Evolutionary conservation across 2,888 invertebrate genomes (phyloP).

Genomic region (Arge pagana): DNA sequence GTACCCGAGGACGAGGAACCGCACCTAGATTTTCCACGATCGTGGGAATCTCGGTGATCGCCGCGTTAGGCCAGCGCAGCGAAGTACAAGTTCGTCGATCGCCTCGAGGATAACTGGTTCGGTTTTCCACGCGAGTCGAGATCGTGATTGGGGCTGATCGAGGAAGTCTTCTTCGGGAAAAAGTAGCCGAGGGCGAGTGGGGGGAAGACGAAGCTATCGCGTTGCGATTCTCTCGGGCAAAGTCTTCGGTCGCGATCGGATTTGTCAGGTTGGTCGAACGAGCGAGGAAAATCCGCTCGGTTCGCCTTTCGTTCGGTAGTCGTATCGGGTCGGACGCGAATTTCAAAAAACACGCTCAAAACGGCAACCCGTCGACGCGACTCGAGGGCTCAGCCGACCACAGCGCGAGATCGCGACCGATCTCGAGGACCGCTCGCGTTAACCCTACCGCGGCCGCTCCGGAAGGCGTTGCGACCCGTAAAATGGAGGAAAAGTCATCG

Average conservation of each 20-base stretch:
- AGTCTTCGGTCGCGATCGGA: conserved; percentile 47
- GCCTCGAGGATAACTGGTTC: too few species aligned
- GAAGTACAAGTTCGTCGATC: too few species aligned
- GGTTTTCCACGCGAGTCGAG: conserved; percentile 5
- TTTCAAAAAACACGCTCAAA: conserved; percentile 57
- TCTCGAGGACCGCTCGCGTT: conserved; percentile 40
- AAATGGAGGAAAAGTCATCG: conserved; percentile 57
- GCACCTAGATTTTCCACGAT: too few species aligned
- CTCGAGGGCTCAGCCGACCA: conserved; percentile 56
- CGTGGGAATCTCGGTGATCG: too few species aligned
- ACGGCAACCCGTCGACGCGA: conserved; percentile 58
- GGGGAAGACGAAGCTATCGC: too few species aligned
- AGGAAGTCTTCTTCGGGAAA: conserved; percentile 33
- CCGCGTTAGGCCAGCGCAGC: too few species aligned
- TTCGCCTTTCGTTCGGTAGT: conserved; percentile 48
- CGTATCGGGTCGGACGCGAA: conserved; percentile 50
- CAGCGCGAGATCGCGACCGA: conserved; percentile 53
- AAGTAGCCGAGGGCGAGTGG: conserved; percentile 36
- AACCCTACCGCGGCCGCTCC: conserved; percentile 37
- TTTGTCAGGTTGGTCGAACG: conserved; percentile 46
- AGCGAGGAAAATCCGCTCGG: conserved; percentile 48
- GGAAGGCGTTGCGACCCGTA: conserved; percentile 23
- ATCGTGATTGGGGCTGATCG: conserved; percentile 28
- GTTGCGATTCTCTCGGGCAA: too few species aligned
- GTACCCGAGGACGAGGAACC: too few species aligned